These are phyloP conservation scores for Australoheros facetus DNA, from an alignment of 2,797 vertebrate species.

Conservation along the genomic window DNA sequence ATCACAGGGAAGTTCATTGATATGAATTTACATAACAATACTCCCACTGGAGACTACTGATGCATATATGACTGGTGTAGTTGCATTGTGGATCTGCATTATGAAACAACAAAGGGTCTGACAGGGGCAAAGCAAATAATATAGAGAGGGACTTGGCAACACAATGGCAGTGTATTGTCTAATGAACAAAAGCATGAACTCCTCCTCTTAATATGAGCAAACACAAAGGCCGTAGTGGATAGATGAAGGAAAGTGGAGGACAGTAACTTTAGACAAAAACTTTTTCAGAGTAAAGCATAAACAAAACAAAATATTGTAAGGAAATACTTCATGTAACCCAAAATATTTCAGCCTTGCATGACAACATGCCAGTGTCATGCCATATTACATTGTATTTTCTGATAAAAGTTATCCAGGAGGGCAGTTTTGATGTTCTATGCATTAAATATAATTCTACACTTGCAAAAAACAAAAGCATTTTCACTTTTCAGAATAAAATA, in stretches of 20 bases:
- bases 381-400: neutral
- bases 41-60: conserved; percentile 53
- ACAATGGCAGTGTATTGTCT: conserved; percentile 52
- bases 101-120: conserved; percentile 62
- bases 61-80: conserved; percentile 58
- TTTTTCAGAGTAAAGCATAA: neutral
- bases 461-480: neutral
- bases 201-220: neutral
- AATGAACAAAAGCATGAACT: conserved; percentile 37
- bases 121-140: conserved; percentile 55
- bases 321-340: neutral
- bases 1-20: conserved; percentile 66
- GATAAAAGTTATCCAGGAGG: neutral
- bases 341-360: neutral
- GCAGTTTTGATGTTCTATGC: neutral
- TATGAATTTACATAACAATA: conserved; percentile 72
- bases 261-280: neutral
- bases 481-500: neutral
- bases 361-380: neutral
- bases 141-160: conserved; percentile 36
- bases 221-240: neutral
- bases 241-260: neutral
- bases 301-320: neutral
- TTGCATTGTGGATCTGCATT: conserved; percentile 50
- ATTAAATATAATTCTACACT: neutral